phyloP scores from a whole-genome alignment of 1,140 invertebrate genomes.

The Drosophila simulans region DNA sequence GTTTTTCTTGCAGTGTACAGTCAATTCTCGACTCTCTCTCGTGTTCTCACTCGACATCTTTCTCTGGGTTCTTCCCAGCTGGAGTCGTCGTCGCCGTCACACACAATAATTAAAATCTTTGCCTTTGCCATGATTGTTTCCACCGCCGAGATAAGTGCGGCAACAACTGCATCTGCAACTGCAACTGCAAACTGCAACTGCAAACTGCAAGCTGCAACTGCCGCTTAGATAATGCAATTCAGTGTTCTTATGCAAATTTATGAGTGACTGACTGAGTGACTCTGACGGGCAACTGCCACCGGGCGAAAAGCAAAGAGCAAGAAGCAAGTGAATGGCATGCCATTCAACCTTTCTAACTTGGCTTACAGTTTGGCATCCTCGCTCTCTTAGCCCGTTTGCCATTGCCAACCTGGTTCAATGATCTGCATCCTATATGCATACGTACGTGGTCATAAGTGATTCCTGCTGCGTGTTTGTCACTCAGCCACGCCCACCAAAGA shows the following conservation, averaged over 20 bases:
- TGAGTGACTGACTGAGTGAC: constrained; percentile 69
- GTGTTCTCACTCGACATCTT: constrained; percentile 25
- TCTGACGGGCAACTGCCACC: constrained; percentile 60
- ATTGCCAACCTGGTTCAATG: constrained; percentile 51
- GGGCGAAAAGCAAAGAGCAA: constrained; percentile 19
- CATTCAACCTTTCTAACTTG: constrained; percentile 78
- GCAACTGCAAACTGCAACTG: constrained; percentile 22
- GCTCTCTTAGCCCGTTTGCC: constrained; percentile 23
- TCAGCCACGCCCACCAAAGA: constrained; percentile 54
- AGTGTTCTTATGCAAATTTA: constrained; percentile 77
- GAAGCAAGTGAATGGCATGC: constrained; percentile 66
- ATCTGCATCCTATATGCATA: constrained; percentile 17
- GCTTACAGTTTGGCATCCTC: constrained; percentile 64
- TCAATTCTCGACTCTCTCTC: constrained; percentile 32
- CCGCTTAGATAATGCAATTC: constrained; percentile 73
- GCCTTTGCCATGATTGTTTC: constrained; percentile 61
- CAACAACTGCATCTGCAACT: constrained; percentile 15
- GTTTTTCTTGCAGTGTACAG: constrained; percentile 5
- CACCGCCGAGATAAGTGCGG: constrained; percentile 67
- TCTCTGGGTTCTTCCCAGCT: constrained; percentile 24
- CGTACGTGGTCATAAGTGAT: not conserved
- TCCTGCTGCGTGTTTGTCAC: constrained; percentile 46
- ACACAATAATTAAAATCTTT: constrained; percentile 82
- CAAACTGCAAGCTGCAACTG: constrained; percentile 31
- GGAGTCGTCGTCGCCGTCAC: constrained; percentile 49